Conservation (phyloP, 2,888 invertebrate genomes). For the Plebejus anna region DNA sequence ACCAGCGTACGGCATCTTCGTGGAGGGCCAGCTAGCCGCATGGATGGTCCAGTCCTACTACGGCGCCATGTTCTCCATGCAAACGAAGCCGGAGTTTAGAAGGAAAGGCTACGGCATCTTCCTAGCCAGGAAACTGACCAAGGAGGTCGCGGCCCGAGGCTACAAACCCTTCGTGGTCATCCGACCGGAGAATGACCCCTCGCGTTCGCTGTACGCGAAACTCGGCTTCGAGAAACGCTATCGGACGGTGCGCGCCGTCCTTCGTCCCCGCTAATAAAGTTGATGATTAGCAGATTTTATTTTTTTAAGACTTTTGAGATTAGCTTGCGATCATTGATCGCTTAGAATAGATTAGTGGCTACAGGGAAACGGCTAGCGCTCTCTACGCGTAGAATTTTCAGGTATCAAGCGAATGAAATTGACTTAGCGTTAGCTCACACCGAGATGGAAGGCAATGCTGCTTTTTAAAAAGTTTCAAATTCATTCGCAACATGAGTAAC, state of each 20-base stretch:
- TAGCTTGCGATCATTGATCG: constrained; percentile 79
- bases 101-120: constrained; percentile 87
- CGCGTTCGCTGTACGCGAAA: constrained; percentile 89
- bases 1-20: constrained; percentile 91
- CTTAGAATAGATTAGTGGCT: constrained; percentile 71
- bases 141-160: constrained; percentile 84
- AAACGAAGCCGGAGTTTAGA: constrained; percentile 88
- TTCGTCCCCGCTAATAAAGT: constrained; percentile 79
- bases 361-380: constrained; percentile 70
- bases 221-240: constrained; percentile 90
- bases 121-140: constrained; percentile 83
- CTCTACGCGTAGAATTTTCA: constrained; percentile 40
- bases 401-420: neutral
- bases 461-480: neutral
- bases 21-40: constrained; percentile 87
- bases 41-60: constrained; percentile 96
- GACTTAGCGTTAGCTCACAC: constrained; percentile 30
- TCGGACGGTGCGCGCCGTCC: constrained; percentile 88
- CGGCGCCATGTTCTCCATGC: constrained; percentile 96
- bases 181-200: constrained; percentile 91
- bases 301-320: constrained; percentile 78
- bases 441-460: neutral
- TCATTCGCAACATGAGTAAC: too few species aligned
- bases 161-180: constrained; percentile 93
- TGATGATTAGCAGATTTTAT: constrained; percentile 77